These are phyloP conservation scores for Capromys pilorides DNA, from an alignment of 2,797 vertebrate species.

Conservation along the genomic window DNA sequence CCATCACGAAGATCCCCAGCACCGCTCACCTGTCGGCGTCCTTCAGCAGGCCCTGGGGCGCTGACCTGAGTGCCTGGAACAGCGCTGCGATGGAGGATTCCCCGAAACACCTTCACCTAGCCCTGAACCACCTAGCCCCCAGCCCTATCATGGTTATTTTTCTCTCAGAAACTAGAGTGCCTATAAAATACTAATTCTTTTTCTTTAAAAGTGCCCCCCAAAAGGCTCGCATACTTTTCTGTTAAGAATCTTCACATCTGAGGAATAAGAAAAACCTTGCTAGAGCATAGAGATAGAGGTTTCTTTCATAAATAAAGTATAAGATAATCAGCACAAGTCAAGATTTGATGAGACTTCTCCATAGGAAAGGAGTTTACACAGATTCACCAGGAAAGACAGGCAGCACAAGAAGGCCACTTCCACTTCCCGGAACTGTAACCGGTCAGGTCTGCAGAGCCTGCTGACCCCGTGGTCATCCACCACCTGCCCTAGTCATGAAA, in stretches of 20 bases:
- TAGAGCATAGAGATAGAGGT: neutral
- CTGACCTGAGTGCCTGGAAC: neutral
- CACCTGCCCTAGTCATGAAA: neutral
- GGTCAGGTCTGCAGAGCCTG: neutral
- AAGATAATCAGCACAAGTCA: neutral
- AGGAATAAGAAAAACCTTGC: neutral
- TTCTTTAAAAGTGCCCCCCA: neutral
- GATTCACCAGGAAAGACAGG: neutral
- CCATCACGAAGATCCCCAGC: neutral
- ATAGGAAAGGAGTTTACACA: neutral
- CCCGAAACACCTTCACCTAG: neutral
- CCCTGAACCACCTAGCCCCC: neutral
- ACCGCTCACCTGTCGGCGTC: neutral
- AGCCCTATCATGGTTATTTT: neutral
- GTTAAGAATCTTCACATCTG: neutral
- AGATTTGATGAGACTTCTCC: slow-evolving; percentile 20
- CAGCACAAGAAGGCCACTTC: neutral
- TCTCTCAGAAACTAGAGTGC: neutral
- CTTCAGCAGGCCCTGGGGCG: neutral
- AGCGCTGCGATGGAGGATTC: neutral
- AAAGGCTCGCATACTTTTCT: neutral
- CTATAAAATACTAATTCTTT: neutral
- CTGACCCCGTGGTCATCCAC: neutral
- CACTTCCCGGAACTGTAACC: neutral
- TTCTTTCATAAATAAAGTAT: slow-evolving; percentile 12